Percentiles rank a stretch among this genome's conserved stretches.
phyloP scores from a whole-genome alignment of 2,888 invertebrate genomes.

The Drosophila anomalata region DNA sequence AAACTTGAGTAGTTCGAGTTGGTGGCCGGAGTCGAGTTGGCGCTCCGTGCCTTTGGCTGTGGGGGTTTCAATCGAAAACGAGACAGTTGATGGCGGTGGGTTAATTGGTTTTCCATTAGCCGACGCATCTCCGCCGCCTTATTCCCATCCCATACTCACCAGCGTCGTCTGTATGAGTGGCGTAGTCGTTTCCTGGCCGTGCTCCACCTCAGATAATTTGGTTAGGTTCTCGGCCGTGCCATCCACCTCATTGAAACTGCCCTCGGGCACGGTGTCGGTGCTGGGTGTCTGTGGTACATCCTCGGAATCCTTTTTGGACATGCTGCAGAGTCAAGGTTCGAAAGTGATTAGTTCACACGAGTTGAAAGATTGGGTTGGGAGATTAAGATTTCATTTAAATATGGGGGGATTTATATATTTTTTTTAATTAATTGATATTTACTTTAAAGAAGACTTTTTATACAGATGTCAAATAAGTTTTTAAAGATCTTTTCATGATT shows the following conservation, averaged over 20 bases:
- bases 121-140: not conserved
- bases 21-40: slow-evolving; percentile 71
- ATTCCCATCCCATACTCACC: slow-evolving; percentile 85
- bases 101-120: slow-evolving; percentile 60
- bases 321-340: slow-evolving; percentile 48
- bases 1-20: slow-evolving; percentile 84
- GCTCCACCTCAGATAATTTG: slow-evolving; percentile 67
- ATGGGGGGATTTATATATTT: not conserved
- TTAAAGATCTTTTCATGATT: too few species aligned
- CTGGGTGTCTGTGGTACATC: slow-evolving; percentile 80
- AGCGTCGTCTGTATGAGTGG: slow-evolving; percentile 87
- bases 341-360: slow-evolving; percentile 19
- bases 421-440: not conserved
- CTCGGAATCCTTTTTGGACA: slow-evolving; percentile 79
- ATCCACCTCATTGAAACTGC: slow-evolving; percentile 78
- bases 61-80: not conserved
- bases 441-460: not conserved
- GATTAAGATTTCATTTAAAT: not conserved
- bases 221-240: slow-evolving; percentile 66
- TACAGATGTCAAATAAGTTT: too few species aligned
- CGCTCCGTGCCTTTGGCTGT: slow-evolving; percentile 82
- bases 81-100: slow-evolving; percentile 6
- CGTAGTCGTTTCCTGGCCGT: slow-evolving; percentile 62
- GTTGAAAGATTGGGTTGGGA: not conserved
- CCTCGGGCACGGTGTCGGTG: slow-evolving; percentile 74